Base-by-base conservation (phyloP, 1,140 invertebrate species). In the Dreissena polymorpha region DNA sequence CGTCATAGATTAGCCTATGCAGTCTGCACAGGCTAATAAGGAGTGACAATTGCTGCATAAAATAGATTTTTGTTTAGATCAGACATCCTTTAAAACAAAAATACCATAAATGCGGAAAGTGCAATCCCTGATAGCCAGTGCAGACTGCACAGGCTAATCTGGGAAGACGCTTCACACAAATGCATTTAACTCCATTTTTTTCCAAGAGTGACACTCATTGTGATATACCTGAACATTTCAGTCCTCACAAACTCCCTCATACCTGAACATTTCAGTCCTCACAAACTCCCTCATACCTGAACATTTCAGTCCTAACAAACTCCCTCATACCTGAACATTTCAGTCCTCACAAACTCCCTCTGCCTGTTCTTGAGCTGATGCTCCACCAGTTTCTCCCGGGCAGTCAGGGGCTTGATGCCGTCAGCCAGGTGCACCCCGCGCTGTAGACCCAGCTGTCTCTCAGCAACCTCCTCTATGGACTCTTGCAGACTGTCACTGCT, bases 241-340 rank as follows among this genome's bases (percentile, higher is more conserved):
- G 95, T 95, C 88, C 96, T 95, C 50, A 96, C 97, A 91, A 97
- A 98, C 85, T 97, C 96, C 88, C 95, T 94, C 91, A n/a, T n/a
- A n/a, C n/a, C n/a, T n/a, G n/a, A n/a, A n/a, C n/a, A n/a, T 94
- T 91, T 96, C 95, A 51, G 95, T 95, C 88, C 96, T 95, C 50
- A 96, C 97, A 91, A 97, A 98, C 85, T 97, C 96, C 88, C 95
- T 94, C 91, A n/a, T n/a, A n/a, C n/a, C n/a, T n/a, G n/a, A n/a
- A n/a, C n/a, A n/a, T n/a, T n/a, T n/a, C n/a, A n/a, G n/a, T n/a
- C n/a, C n/a, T n/a, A n/a, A n/a, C n/a, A n/a, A n/a, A n/a, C n/a
- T 72, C 75, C 77, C 39, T 25, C 67, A 69, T 92, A 96, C 95
- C 95, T 95, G 85, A 97, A 96, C 85, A 93, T 94, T 91, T 96